Percentiles rank a stretch among this genome's conserved stretches.
Evolutionary conservation across 2,888 invertebrate species (phyloP).

Genomic region (Cosmia pyralina): DNA sequence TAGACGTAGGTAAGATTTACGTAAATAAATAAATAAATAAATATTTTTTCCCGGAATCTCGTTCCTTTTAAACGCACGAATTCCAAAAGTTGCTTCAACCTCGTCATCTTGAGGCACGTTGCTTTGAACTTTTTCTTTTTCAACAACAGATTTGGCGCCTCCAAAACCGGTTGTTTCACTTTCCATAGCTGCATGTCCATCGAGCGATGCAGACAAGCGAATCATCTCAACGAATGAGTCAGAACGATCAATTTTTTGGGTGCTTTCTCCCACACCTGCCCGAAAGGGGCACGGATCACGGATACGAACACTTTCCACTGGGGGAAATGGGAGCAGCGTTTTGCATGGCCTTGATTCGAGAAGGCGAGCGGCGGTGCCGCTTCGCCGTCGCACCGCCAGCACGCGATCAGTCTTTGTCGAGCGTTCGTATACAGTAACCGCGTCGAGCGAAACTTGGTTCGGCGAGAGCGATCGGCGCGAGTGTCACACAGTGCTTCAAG

Average conservation of each 20-base stretch:
- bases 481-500: conserved; percentile 76
- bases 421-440: conserved; percentile 68
- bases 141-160: conserved; percentile 76
- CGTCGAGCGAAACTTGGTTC: conserved; percentile 57
- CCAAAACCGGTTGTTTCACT: conserved; percentile 85
- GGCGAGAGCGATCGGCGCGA: conserved; percentile 75
- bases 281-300: conserved; percentile 87
- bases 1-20: too few species aligned
- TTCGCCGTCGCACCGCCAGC: conserved; percentile 64
- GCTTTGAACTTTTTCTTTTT: conserved; percentile 75
- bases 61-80: conserved; percentile 21
- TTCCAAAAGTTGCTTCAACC: conserved; percentile 26
- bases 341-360: conserved; percentile 88
- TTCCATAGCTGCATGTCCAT: conserved; percentile 75
- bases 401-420: conserved; percentile 76
- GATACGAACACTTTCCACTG: conserved; percentile 88
- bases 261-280: conserved; percentile 89
- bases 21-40: too few species aligned
- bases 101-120: conserved; percentile 38
- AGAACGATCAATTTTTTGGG: conserved; percentile 85
- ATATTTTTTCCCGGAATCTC: conserved; percentile 5
- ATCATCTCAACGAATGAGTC: conserved; percentile 85
- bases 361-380: conserved; percentile 71
- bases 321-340: conserved; percentile 87
- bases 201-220: conserved; percentile 73